Evolutionary conservation across 2,113 vertebrate species (phyloP), one percentile per base, ranked within the genome.

Genomic region (Odontesthes bonariensis): DNA sequence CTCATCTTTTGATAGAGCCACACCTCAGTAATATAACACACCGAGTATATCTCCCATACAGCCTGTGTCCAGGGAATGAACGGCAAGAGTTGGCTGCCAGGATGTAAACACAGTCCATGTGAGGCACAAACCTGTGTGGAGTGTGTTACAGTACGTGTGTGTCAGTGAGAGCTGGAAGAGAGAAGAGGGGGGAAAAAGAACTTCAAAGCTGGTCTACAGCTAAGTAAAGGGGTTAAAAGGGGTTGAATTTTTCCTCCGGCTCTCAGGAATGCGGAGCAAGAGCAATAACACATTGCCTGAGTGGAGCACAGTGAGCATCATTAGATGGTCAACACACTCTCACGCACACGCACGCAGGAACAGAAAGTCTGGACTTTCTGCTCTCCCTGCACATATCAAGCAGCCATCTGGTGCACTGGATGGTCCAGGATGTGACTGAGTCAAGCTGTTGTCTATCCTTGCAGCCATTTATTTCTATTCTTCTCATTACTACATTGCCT

Each of bases 31-130:
- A 35, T 17, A 60, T 8, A 56, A 35, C 38, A n/a, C 12, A 33
- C 19, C 5, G 16, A 16, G 52, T 44, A 11, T 16, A n/a, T 53
- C 56, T 5, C 40, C 60, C 9, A 17, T 49, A 8, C 46, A 49
- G 46, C 46, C 19, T n/a, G 33, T 31, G 35, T 38, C 38, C 19
- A 33, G 74, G 56, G 53, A 63, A 33, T 54, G 47, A 52, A 70
- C 55, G 69, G n/a, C 56, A 46, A 68, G 73, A 79, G 69, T 44
- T 40, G 70, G 67, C 61, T 64, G 71, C 72, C 66, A 67, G 65
- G 75, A 75, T 64, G 73, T 86, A 81, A 87, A 88, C 77, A 82
- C 73, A 84, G 69, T 82, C 82, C 76, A 82, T 83, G 83, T 75
- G 74, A 82, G 63, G 71, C 61, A 13, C 75, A 49, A 49, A 49